Base-by-base conservation (phyloP, 2,888 invertebrate genomes). In the Plagiodera versicolora region DNA sequence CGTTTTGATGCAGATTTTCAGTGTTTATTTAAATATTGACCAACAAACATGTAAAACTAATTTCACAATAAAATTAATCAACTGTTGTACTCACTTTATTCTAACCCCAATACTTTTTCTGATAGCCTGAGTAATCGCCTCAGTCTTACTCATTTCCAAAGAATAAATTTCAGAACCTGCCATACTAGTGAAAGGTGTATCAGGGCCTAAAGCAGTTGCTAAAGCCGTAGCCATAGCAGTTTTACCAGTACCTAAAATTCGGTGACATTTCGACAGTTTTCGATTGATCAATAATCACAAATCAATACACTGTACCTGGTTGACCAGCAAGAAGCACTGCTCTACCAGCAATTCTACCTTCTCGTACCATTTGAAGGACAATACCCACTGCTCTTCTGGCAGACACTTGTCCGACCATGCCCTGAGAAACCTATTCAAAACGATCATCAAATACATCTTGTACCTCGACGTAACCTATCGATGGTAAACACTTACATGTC, bases 91-190 rank as follows among this genome's bases (percentile, higher is more conserved):
- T 68, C 69, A 80, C 80, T 79, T 80, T 56, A 80, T 80, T 65
- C 98, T 86, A 1, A 99, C 95, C 1, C 98, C 98, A 72, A 99
- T 98, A n/a, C 92, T 92, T 76, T 97, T 98, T 58, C 98, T 86
- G 61, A 99, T 92, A 0, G 98, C 91, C 79, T 99, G 99, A 0
- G 96, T 96, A 2, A 99, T 81, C 0, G 98, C 98, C 81, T 99
- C 99, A 0, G 99, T 99, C 82, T 99, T 99, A 77, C 97, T 93
- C 95, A 99, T 98, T 79, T 99, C 99, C 64, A 98, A 79, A 0
- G 98, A 98, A 80, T 95, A 99, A 63, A 99, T 97, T 83, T 99
- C 99, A 0, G 97, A 97, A 0, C 97, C 99, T 11, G 98, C 95
- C 90, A 99, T 98, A 72, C 95, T 94, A 0, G 98, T 98, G 75